These are phyloP conservation scores for Copidosoma aretas DNA, from an alignment of 2,888 invertebrate species.

Conservation along the genomic window DNA sequence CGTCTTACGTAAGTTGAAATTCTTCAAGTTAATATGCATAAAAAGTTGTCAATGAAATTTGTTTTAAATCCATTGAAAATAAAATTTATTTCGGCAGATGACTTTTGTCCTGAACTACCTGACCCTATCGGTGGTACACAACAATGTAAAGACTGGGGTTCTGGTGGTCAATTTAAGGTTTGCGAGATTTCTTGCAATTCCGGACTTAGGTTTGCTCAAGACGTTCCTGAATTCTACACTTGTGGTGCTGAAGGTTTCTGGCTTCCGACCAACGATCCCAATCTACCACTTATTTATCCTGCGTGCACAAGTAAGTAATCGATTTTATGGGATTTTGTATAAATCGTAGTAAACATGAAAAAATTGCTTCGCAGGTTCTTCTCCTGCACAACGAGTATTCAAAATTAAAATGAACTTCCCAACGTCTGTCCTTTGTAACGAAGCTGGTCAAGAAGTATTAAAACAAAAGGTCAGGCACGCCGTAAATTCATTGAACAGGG, in stretches of 20 bases:
- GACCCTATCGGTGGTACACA: conserved; percentile 93
- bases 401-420: conserved; percentile 94
- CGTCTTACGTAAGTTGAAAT: conserved; percentile 74
- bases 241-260: conserved; percentile 99
- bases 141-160: conserved; percentile 94
- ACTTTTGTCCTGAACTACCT: conserved; percentile 87
- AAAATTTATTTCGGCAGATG: conserved; percentile 66
- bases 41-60: conserved; percentile 5
- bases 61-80: too few relatives aligned
- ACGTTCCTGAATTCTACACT: conserved; percentile 95
- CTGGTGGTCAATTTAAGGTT: conserved; percentile 93
- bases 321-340: background rate
- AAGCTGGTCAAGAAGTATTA: conserved; percentile 91
- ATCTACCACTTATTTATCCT: conserved; percentile 83
- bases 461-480: conserved; percentile 88
- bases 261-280: conserved; percentile 86
- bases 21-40: background rate
- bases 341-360: background rate
- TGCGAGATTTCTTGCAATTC: conserved; percentile 89
- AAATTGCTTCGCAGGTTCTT: conserved; percentile 68
- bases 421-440: conserved; percentile 93
- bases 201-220: conserved; percentile 88
- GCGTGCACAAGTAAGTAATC: conserved; percentile 83
- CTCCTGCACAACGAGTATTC: conserved; percentile 93
- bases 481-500: conserved; percentile 88